Evolutionary conservation across 2,797 vertebrate species (phyloP), one percentile per base, ranked within the genome.

Genomic region (Oophaga sylvatica): DNA sequence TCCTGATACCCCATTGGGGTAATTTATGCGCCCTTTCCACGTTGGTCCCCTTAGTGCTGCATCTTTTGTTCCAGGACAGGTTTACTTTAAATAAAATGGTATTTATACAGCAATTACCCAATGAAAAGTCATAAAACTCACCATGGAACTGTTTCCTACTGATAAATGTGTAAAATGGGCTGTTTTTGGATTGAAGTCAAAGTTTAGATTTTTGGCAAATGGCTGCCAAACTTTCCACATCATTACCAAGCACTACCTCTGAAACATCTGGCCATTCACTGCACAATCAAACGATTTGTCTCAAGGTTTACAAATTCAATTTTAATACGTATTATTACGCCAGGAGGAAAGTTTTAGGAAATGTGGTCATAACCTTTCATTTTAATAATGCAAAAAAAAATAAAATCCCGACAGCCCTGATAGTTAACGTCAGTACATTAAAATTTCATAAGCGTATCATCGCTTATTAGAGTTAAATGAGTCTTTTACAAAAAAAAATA

Each of bases 191-290:
- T 56, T 26, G 1, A 15, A 60, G 57, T 71, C 53, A 83, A 41
- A 26, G 56, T 60, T 73, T 35, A 41, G 20, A 31, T 41, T 60
- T 71, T 71, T 41, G 67, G n/a, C 62, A 71, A 57, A 20, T 59
- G 0, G 10, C n/a, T 22, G 53, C 41, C 65, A 59, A 71, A 73
- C 81, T 73, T 92, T 91, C 84, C 88, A 12, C 41, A 60, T 86
- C 0, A 0, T 90, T 91, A 87, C n/a, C 86, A n/a, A 29, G 26
- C 88, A 84, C 63, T 92, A 88, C 90, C 59, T 53, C 82, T 89
- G 81, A 92, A 92, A 91, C n/a, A 84, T 84, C 88, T 91, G 90
- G 81, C 67, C 57, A 60, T 84, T 45, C 31, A 76, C 53, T 81
- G 17, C 85, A 73, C 41, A 87, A 81, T 75, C 56, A 19, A n/a